Evolutionary conservation across 2,113 vertebrate genomes (phyloP).

Genomic region (Ranitomeya imitator): DNA sequence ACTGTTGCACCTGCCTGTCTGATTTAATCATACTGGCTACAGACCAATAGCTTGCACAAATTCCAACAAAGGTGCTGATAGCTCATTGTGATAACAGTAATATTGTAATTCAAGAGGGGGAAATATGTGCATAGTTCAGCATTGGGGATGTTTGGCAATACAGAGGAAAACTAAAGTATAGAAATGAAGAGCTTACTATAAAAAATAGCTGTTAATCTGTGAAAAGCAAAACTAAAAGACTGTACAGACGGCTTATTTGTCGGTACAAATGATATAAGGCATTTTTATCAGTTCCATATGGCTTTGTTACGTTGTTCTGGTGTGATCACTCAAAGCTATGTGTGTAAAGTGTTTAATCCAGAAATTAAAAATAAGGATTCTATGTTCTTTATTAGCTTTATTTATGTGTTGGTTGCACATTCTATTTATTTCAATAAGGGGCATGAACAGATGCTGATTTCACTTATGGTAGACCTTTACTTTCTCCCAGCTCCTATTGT

Average conservation of each 20-base stretch:
- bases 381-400: not conserved
- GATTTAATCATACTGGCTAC: slow-evolving; percentile 42
- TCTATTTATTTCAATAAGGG: not conserved
- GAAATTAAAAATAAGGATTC: not conserved
- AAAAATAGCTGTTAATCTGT: not conserved
- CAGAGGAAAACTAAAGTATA: not conserved
- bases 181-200: not conserved
- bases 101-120: not conserved
- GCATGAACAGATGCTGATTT: not conserved
- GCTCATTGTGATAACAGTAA: not conserved
- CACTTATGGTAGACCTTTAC: not conserved
- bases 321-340: no score
- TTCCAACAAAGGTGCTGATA: slow-evolving; percentile 36
- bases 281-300: no score
- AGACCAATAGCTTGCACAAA: slow-evolving; percentile 30
- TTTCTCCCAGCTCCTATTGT: not conserved
- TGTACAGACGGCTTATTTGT: no score
- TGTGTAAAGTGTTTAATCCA: not conserved
- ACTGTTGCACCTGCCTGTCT: slow-evolving; percentile 45
- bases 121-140: not conserved
- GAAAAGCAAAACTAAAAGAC: not conserved
- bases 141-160: not conserved
- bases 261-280: no score
- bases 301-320: no score
- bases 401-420: not conserved